Evolutionary conservation across 2,113 vertebrate genomes (phyloP).

Genomic region (Mandrillus leucophaeus): DNA sequence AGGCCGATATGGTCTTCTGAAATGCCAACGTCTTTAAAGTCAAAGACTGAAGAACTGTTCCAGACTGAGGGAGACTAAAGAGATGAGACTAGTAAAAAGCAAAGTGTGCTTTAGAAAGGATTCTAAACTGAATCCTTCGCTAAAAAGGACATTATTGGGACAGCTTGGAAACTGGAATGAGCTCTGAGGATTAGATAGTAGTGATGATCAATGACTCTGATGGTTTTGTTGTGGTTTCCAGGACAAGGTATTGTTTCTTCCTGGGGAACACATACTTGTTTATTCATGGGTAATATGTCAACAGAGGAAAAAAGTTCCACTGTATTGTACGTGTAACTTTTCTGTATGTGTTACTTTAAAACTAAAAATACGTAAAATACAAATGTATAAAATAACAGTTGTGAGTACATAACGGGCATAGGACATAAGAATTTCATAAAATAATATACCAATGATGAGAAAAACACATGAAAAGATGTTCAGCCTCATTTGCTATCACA

Average conservation of each 20-base stretch:
- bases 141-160: neutral
- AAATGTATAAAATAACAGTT: neutral
- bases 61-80: neutral
- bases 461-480: neutral
- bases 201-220: neutral
- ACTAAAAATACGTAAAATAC: neutral
- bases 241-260: neutral
- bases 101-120: neutral
- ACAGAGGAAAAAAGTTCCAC: neutral
- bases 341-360: neutral
- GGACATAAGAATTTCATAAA: neutral
- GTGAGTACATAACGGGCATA: neutral
- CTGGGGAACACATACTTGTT: neutral
- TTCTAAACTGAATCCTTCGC: neutral
- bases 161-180: neutral
- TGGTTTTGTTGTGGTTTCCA: constrained; percentile 7
- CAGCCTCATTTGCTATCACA: neutral
- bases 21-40: neutral
- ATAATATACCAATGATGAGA: neutral
- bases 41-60: neutral
- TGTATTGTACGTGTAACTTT: neutral
- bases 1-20: neutral
- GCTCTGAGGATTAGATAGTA: neutral
- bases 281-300: neutral
- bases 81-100: neutral